phyloP scores from a whole-genome alignment of 2,113 vertebrate genomes.

The Corythoichthys intestinalis region DNA sequence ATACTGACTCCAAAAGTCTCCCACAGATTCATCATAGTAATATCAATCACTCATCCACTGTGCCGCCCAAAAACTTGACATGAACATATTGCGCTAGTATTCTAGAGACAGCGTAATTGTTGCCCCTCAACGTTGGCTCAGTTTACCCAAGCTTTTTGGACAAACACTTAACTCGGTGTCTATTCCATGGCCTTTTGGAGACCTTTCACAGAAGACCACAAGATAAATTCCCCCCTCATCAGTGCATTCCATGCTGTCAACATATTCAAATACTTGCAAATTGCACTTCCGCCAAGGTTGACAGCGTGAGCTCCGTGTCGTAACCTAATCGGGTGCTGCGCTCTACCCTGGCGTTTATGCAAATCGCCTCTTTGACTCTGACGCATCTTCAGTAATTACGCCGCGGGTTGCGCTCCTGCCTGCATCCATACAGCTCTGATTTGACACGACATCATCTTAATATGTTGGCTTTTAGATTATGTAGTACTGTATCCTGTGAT shows the following conservation, averaged over 20 bases:
- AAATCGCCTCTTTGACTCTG: not conserved
- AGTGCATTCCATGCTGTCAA: slow-evolving; percentile 1
- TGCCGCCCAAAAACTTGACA: no score
- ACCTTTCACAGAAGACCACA: not conserved
- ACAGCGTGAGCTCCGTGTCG: not conserved
- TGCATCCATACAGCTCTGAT: not conserved
- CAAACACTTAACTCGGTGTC: not conserved
- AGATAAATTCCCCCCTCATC: slow-evolving; percentile 2
- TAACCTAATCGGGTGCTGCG: not conserved
- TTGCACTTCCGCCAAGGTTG: slow-evolving; percentile 4
- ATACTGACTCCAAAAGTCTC: no score
- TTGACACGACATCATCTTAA: not conserved
- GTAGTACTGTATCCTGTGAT: not conserved
- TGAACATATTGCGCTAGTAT: no score
- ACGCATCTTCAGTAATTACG: not conserved
- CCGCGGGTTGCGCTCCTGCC: not conserved
- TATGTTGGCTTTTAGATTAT: not conserved
- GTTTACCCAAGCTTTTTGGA: not conserved
- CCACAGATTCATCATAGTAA: no score
- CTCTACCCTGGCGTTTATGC: slow-evolving; percentile 1
- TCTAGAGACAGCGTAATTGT: not conserved
- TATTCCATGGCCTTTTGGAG: not conserved
- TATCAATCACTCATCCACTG: no score
- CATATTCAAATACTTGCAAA: slow-evolving; percentile 6
- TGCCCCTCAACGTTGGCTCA: not conserved